phyloP scores from a whole-genome alignment of 2,797 vertebrate species.

The Rhinichthys osculus region DNA sequence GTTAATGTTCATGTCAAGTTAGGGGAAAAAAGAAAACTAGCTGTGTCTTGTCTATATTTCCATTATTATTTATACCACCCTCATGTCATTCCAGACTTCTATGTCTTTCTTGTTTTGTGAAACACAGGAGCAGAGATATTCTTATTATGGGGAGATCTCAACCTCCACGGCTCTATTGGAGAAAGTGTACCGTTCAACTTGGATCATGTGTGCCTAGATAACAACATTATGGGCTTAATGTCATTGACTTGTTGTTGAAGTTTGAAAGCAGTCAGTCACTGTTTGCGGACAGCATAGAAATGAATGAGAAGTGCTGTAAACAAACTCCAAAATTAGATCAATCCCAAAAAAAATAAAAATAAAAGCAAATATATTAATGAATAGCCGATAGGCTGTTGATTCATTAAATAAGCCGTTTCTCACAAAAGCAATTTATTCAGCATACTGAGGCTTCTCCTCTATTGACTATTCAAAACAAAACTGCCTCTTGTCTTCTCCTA shows the following conservation, averaged over 20 bases:
- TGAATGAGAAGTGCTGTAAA: neutral
- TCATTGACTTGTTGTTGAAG: neutral
- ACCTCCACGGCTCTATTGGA: neutral
- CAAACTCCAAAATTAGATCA: neutral
- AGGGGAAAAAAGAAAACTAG: neutral
- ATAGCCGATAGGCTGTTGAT: neutral
- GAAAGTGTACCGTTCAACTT: neutral
- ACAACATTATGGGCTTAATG: neutral
- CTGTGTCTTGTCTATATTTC: neutral
- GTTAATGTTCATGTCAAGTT: neutral
- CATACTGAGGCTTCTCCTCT: no score
- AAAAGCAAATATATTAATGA: no score
- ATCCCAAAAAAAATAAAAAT: no score
- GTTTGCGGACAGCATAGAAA: neutral
- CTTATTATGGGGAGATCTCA: neutral
- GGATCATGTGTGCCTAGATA: neutral
- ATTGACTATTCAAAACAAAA: no score
- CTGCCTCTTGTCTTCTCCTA: neutral
- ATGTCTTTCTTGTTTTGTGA: neutral
- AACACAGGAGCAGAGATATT: neutral
- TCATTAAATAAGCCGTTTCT: neutral
- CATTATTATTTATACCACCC: neutral
- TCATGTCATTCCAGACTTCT: neutral
- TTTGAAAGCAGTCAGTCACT: neutral
- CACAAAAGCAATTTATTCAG: no score